These are phyloP conservation scores for Macaria notata DNA, from an alignment of 2,888 invertebrate species.

Conservation along the genomic window DNA sequence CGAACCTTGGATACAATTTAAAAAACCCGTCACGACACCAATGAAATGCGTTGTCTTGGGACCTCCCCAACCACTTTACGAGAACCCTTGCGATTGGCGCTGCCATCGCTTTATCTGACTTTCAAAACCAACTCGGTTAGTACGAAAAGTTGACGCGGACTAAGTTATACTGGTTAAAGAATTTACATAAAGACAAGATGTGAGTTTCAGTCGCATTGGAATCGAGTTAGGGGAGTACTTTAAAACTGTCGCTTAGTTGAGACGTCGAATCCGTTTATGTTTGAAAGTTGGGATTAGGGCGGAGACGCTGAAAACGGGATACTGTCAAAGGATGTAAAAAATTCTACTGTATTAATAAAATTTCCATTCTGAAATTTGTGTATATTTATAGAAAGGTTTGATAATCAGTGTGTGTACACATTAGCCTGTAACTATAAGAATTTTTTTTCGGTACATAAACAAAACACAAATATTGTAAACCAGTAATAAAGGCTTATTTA, in stretches of 20 bases:
- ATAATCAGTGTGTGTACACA: too few relatives aligned
- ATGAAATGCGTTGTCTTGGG: constrained; percentile 59
- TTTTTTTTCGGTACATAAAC: too few relatives aligned
- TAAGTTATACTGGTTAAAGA: constrained; percentile 54
- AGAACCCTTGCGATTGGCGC: constrained; percentile 31
- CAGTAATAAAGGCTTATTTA: too few relatives aligned
- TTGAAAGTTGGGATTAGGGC: constrained; percentile 51
- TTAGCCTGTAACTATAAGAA: too few relatives aligned
- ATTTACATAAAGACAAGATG: constrained; percentile 77
- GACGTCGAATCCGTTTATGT: constrained; percentile 78
- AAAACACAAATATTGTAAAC: too few relatives aligned
- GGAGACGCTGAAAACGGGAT: constrained; percentile 18
- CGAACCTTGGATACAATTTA: constrained; percentile 54
- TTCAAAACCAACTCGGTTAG: constrained; percentile 29
- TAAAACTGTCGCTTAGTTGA: constrained; percentile 80
- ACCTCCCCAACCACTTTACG: constrained; percentile 45
- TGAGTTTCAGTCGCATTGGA: constrained; percentile 69
- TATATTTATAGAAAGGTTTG: too few relatives aligned
- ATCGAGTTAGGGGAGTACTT: constrained; percentile 79
- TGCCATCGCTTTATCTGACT: constrained; percentile 30
- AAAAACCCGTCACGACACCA: constrained; percentile 65
- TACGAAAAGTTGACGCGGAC: constrained; percentile 41
- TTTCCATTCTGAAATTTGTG: too few relatives aligned
- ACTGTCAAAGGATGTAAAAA: too few relatives aligned
- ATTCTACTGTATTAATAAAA: too few relatives aligned